These are phyloP conservation scores for Microctenopoma steveboyesi DNA, from an alignment of 2,797 vertebrate genomes.

Conservation along the genomic window DNA sequence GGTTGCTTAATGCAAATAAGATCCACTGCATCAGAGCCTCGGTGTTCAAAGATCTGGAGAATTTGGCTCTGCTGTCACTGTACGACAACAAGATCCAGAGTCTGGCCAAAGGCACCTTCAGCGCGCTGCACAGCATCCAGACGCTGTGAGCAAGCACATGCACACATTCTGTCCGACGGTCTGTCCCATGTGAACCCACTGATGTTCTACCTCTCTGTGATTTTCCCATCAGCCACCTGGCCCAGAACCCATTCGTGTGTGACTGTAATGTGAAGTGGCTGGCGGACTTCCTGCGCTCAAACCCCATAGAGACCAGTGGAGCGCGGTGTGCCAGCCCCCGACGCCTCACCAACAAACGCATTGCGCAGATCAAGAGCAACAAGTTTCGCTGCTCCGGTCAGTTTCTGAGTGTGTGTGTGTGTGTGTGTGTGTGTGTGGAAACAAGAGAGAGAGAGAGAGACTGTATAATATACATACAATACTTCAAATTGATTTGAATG, in stretches of 20 bases:
- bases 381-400: slow-evolving; percentile 97
- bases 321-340: slow-evolving; percentile 95
- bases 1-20: slow-evolving; percentile 96
- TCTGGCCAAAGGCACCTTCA: slow-evolving; percentile 94
- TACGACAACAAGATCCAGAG: slow-evolving; percentile 99
- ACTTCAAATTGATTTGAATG: too few species aligned
- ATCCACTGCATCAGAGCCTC: slow-evolving; percentile 93
- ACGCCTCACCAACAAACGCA: slow-evolving; percentile 96
- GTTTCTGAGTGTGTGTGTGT: slow-evolving; percentile 18
- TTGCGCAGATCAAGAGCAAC: slow-evolving; percentile 98
- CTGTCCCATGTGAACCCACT: slow-evolving; percentile 11
- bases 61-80: slow-evolving; percentile 92
- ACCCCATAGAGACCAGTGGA: slow-evolving; percentile 96
- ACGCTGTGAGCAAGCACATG: slow-evolving; percentile 88
- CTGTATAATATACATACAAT: too few species aligned
- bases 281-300: slow-evolving; percentile 93
- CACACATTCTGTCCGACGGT: background rate
- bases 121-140: slow-evolving; percentile 92
- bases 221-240: slow-evolving; percentile 88
- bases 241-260: slow-evolving; percentile 97
- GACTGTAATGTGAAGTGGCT: slow-evolving; percentile 98
- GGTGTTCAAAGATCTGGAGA: slow-evolving; percentile 93
- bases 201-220: slow-evolving; percentile 27
- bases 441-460: too few species aligned
- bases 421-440: background rate